These are phyloP conservation scores for Ageneiosus marmoratus DNA, from an alignment of 2,113 vertebrate genomes.

Conservation along the genomic window DNA sequence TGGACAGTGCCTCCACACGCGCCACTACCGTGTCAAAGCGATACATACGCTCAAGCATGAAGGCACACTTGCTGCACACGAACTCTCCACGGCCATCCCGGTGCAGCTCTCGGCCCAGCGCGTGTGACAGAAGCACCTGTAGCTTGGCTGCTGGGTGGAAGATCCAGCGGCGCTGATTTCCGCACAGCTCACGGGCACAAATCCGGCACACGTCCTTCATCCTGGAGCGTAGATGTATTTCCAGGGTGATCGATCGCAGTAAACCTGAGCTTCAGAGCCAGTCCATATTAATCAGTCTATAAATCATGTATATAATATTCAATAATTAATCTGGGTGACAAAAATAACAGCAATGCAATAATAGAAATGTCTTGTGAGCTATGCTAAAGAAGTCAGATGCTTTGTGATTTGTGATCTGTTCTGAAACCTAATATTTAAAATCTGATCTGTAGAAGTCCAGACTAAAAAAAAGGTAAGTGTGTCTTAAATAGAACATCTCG, in stretches of 20 bases:
- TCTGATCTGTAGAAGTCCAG: background rate
- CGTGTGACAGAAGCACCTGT: constrained; percentile 90
- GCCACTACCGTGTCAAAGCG: constrained; percentile 93
- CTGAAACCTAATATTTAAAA: background rate
- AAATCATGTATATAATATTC: too few relatives aligned
- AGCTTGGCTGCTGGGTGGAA: constrained; percentile 89
- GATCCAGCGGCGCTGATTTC: constrained; percentile 96
- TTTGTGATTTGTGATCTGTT: background rate
- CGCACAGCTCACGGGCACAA: constrained; percentile 89
- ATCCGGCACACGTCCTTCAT: constrained; percentile 93
- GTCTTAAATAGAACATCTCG: background rate
- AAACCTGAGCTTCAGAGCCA: background rate
- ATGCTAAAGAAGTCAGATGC: background rate
- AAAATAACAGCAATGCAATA: background rate
- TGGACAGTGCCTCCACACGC: constrained; percentile 90
- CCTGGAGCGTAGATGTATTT: constrained; percentile 33
- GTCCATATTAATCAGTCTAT: background rate
- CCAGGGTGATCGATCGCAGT: background rate
- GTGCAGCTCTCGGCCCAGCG: constrained; percentile 81
- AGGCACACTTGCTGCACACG: constrained; percentile 92
- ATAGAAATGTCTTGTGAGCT: background rate
- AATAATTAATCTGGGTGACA: background rate
- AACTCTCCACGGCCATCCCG: constrained; percentile 91
- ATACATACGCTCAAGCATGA: constrained; percentile 95
- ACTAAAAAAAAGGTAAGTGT: background rate